These are phyloP conservation scores for Drosophila meridionalis DNA, from an alignment of 2,888 invertebrate species.

Conservation along the genomic window DNA sequence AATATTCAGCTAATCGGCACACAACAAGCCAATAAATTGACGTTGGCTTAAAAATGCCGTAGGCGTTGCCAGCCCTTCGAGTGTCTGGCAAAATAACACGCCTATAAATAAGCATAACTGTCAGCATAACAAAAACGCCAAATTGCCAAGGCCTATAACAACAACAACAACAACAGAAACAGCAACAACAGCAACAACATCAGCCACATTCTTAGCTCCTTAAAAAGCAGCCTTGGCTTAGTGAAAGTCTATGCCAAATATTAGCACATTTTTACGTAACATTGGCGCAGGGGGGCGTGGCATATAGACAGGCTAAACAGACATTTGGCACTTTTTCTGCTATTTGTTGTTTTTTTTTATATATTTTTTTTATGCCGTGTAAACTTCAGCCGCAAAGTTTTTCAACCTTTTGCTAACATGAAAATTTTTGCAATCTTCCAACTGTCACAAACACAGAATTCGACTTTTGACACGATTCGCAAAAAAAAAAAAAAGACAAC, in stretches of 20 bases:
- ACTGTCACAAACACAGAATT: conserved; percentile 67
- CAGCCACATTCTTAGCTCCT: conserved; percentile 23
- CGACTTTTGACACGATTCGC: conserved; percentile 52
- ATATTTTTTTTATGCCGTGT: conserved; percentile 41
- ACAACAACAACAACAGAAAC: conserved; percentile 28
- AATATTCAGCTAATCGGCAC: conserved; percentile 76
- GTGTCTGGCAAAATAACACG: conserved; percentile 49
- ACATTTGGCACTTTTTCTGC: conserved; percentile 37
- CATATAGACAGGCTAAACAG: conserved; percentile 19
- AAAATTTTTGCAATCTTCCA: conserved; percentile 65
- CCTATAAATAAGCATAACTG: conserved; percentile 80
- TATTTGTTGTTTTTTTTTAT: not conserved
- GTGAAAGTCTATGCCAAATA: conserved; percentile 54
- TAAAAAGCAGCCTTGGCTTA: conserved; percentile 39
- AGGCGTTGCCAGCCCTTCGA: conserved; percentile 33
- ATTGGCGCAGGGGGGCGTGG: conserved; percentile 37
- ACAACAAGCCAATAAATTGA: conserved; percentile 74
- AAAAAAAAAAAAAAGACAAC: conserved; percentile 24
- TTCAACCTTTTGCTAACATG: conserved; percentile 50
- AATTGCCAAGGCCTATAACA: conserved; percentile 45
- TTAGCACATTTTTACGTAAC: conserved; percentile 51
- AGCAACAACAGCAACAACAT: conserved; percentile 22
- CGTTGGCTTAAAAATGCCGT: conserved; percentile 65
- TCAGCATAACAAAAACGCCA: conserved; percentile 63
- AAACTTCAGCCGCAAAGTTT: conserved; percentile 48